Evolutionary conservation across 2,797 vertebrate genomes (phyloP).

Genomic region (Pseudochirops cupreus): DNA sequence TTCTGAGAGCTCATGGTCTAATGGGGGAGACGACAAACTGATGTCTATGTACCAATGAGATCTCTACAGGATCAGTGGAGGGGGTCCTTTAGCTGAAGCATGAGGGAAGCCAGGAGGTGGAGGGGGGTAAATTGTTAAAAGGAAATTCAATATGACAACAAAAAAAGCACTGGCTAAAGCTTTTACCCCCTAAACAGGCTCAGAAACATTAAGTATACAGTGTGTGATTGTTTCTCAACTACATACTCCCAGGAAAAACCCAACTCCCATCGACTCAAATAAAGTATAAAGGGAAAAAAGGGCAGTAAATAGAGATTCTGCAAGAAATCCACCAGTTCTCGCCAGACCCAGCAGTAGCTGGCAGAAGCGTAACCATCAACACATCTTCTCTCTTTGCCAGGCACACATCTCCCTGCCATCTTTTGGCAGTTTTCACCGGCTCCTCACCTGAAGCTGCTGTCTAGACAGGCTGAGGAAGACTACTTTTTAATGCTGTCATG

Average conservation of each 20-base stretch:
- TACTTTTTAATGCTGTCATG: neutral
- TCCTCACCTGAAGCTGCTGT: slow-evolving; percentile 32
- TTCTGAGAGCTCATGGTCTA: neutral
- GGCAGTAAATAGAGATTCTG: slow-evolving; percentile 11
- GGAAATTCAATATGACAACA: neutral
- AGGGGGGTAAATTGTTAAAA: neutral
- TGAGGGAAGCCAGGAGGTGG: neutral
- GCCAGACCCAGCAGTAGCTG: neutral
- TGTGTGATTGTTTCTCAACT: slow-evolving; percentile 29
- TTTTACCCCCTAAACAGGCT: slow-evolving; percentile 3
- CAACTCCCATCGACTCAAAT: slow-evolving; percentile 41
- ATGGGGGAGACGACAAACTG: neutral
- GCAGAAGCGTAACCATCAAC: slow-evolving; percentile 37
- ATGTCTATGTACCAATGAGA: neutral
- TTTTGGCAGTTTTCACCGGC: slow-evolving; percentile 36
- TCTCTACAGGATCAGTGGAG: neutral
- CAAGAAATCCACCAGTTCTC: slow-evolving; percentile 21
- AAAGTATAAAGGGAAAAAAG: slow-evolving; percentile 23
- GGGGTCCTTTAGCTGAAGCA: neutral
- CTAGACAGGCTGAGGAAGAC: neutral
- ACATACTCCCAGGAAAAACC: slow-evolving; percentile 1
- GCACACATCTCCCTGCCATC: slow-evolving; percentile 1
- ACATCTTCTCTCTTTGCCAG: slow-evolving; percentile 50
- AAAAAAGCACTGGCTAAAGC: slow-evolving; percentile 7
- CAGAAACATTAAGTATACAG: slow-evolving; percentile 3